Conservation (phyloP, 2,113 vertebrate species). For the Lethenteron camtschaticum region DNA sequence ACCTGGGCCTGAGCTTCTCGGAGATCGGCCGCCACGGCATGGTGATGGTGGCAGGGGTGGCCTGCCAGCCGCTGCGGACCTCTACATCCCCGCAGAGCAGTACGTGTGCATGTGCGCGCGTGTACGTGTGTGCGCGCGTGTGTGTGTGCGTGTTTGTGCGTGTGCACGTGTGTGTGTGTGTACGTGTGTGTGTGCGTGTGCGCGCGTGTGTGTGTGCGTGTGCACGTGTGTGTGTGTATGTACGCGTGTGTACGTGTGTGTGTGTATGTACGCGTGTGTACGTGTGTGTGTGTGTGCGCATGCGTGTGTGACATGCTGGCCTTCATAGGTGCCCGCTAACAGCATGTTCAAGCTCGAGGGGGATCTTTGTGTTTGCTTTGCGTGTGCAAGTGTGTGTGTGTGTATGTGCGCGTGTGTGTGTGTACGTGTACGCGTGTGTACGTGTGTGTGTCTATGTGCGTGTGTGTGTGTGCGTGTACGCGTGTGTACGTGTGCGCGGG, state of each 20-base stretch:
- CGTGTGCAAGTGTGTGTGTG: neutral
- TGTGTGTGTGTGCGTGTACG: too few relatives aligned
- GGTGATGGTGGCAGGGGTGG: constrained; percentile 83
- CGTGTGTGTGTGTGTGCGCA: neutral
- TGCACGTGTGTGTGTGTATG: neutral
- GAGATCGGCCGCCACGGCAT: constrained; percentile 48
- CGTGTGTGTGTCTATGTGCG: too few relatives aligned
- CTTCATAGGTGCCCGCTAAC: neutral
- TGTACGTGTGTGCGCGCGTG: neutral
- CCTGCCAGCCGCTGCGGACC: constrained; percentile 65
- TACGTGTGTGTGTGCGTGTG: neutral
- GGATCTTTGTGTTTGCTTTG: neutral
- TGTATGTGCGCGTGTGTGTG: neutral
- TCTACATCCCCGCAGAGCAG: constrained; percentile 93
- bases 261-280: neutral
- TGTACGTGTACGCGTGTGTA: neutral
- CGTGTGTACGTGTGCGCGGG: too few relatives aligned
- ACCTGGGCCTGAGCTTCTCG: constrained; percentile 69
- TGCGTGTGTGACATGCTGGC: neutral
- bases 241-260: neutral
- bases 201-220: neutral
- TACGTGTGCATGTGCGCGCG: constrained; percentile 27
- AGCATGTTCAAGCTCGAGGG: too few relatives aligned
- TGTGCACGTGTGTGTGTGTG: neutral
- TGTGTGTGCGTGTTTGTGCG: neutral